Base-by-base conservation (phyloP, 2,888 invertebrate genomes). In the Habroteleia sp. region DNA sequence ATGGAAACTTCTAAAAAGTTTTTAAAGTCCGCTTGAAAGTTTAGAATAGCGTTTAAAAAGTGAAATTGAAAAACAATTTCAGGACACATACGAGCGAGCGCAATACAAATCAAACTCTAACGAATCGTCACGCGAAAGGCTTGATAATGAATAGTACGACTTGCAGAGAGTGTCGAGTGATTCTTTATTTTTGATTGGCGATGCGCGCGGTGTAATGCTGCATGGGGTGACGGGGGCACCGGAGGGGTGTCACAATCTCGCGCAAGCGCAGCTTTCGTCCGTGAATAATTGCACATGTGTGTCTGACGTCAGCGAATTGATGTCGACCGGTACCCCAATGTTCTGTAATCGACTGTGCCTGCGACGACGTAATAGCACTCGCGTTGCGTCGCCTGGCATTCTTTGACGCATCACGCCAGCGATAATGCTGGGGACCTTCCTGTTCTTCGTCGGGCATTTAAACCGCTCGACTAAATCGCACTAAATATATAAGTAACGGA, bases 201-300 rank as follows among this genome's bases (percentile, higher is more conserved):
- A n/a, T n/a, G 31, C 2, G 31, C 13, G 50, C 5, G 20, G 33
- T 7, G 3, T 33, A 37, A 37, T 8, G 50, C 11, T 6, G 3
- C 46, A 17, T 11, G 16, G 10, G 35, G 46, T 3, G 10, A 13
- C 8, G 29, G 29, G 29, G 10, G 27, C 14, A 14, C 0, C 13
- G 29, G 29, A 5, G 29, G 41, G 27, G 10, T 29, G 42, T 25
- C 14, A 14, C 5, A 3, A 16, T 3, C 10, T 17, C 42, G 52
- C 54, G 52, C 54, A 65, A n/a, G 52, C 54, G 65, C 66, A 20
- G 31, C 23, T 29, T 25, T 16, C 17, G 54, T 48, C 29, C 66
- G 54, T 56, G 66, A 56, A 66, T 66, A 56, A 56, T 66, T 66
- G 54, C 66, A 66, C 66, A 66, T 66, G 56, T 66, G 66, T 66